Conservation (phyloP, 2,113 vertebrate genomes). For the Stomatorhinus ivindoensis region DNA sequence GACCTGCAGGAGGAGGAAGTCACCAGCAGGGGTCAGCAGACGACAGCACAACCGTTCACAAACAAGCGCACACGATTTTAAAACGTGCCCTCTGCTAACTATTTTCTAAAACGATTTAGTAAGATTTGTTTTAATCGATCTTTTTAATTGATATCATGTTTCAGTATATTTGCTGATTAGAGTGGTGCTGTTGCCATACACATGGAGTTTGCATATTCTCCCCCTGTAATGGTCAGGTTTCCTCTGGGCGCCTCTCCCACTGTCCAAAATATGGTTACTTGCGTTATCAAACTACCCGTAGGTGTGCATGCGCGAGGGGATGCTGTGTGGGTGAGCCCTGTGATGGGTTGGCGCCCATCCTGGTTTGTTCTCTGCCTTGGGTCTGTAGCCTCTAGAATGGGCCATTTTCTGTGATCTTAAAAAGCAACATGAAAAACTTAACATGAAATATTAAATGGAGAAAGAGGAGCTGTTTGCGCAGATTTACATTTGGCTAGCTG, state of each 20-base stretch:
- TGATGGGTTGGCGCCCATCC: not conserved
- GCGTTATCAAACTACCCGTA: not conserved
- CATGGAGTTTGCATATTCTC: not conserved
- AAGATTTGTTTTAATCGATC: not conserved
- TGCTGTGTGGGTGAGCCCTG: not conserved
- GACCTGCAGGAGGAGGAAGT: not conserved
- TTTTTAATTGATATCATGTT: not conserved
- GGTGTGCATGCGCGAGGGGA: not conserved
- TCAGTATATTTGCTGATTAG: not conserved
- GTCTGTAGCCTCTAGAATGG: not conserved
- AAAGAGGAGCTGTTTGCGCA: not conserved
- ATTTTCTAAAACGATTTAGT: not conserved
- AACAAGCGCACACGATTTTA: not conserved
- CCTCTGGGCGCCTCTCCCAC: not conserved
- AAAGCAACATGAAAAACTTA: not conserved
- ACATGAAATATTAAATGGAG: not conserved
- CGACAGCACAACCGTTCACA: not conserved
- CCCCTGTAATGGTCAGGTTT: not conserved
- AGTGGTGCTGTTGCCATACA: not conserved
- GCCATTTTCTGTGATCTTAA: not conserved
- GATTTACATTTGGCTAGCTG: not conserved
- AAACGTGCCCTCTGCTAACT: not conserved
- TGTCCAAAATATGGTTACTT: not conserved
- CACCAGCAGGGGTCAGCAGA: conserved; percentile 2
- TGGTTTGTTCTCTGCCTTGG: not conserved